A percentile compares a stretch with the other conserved stretches of the same genome.
Evolutionary conservation across 2,797 vertebrate genomes (phyloP).

Genomic region (Typhlichthys subterraneus): DNA sequence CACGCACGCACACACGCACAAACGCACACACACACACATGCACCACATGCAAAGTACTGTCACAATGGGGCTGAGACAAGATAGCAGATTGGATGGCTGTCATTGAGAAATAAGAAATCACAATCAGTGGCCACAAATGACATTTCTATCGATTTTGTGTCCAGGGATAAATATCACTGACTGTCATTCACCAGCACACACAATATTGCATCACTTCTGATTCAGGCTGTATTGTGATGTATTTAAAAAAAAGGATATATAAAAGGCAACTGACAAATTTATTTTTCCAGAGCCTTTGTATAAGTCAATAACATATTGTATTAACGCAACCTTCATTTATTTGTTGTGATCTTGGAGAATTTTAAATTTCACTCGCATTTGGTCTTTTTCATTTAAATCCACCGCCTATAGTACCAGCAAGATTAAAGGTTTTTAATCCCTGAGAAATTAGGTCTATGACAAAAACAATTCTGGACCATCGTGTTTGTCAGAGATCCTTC

Average conservation of each 20-base stretch:
- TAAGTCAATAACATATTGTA: constrained; percentile 11
- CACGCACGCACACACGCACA: neutral
- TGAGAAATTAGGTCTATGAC: neutral
- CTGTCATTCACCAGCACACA: constrained; percentile 20
- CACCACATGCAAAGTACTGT: neutral
- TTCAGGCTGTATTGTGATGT: constrained; percentile 15
- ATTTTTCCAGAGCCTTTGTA: constrained; percentile 20
- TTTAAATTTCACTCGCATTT: too few species aligned
- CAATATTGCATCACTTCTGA: constrained; percentile 35
- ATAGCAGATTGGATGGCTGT: constrained; percentile 16
- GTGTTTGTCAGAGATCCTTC: neutral
- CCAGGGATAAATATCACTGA: constrained; percentile 34
- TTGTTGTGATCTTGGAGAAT: too few species aligned
- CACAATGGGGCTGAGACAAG: constrained; percentile 24
- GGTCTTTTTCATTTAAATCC: too few species aligned
- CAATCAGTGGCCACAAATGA: constrained; percentile 29
- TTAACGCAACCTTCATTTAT: neutral
- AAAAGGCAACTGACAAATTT: neutral
- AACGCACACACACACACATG: neutral
- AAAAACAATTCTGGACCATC: neutral
- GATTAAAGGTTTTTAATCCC: neutral
- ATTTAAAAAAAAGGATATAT: constrained; percentile 8
- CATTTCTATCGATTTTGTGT: constrained; percentile 50
- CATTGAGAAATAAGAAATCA: constrained; percentile 33
- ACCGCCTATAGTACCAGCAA: too few species aligned